Percentiles rank a stretch among this genome's conserved stretches.
Conservation (phyloP, 2,797 vertebrate species). For the Dicrostonyx torquatus region DNA sequence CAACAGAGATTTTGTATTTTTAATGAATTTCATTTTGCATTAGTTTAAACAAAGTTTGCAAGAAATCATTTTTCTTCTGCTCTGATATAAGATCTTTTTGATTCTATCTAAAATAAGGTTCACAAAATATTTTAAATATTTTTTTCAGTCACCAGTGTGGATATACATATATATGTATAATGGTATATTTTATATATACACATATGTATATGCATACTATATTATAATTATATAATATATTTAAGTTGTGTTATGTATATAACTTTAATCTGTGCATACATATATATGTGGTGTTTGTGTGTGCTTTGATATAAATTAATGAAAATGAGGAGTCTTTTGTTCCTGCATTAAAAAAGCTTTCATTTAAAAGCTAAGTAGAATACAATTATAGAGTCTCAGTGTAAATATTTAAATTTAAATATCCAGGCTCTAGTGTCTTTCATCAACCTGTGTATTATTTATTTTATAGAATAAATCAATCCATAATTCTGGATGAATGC, state of each 20-base stretch:
- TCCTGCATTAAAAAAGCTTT: conserved; percentile 15
- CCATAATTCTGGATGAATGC: conserved; percentile 33
- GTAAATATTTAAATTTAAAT: conserved; percentile 58
- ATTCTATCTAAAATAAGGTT: background rate
- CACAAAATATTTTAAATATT: background rate
- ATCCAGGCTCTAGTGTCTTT: background rate
- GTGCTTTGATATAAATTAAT: conserved; percentile 15
- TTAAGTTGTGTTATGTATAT: background rate
- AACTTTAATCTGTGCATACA: background rate
- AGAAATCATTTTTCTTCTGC: background rate
- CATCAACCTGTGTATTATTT: conserved; percentile 55
- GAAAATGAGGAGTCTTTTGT: background rate
- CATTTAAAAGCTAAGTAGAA: conserved; percentile 6
- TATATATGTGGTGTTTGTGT: background rate
- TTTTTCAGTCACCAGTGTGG: background rate
- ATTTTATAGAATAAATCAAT: conserved; percentile 59
- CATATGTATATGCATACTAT: no score
- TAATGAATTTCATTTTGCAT: background rate
- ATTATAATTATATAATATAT: background rate
- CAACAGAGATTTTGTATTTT: background rate
- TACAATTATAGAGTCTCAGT: conserved; percentile 31
- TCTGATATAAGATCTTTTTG: background rate
- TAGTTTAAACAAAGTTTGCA: background rate
- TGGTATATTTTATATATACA: background rate
- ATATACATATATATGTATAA: background rate